Evolutionary conservation across 2,797 vertebrate species (phyloP), one percentile per base, ranked within the genome.

Genomic region (Calcarius lapponicus): DNA sequence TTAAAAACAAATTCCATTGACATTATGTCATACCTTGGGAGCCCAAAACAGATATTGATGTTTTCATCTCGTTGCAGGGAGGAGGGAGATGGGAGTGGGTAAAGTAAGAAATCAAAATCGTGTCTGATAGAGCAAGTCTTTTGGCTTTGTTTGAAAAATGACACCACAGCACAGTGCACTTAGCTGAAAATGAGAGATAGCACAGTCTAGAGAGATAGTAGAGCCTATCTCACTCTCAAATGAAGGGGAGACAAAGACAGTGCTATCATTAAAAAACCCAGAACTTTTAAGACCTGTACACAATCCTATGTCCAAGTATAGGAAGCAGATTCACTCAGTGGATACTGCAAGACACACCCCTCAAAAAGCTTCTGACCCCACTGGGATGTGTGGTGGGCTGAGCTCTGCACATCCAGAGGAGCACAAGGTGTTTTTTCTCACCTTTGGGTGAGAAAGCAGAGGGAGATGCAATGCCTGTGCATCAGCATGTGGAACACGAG

Each of bases 1-100:
- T 95, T 96, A 93, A 95, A 95, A 95, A 92, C 65, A 92, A 91
- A 92, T 86, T 91, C 94, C 90, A 94, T 70, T 95, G 94, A 95
- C 88, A 69, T 80, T 88, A 86, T 90, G 88, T 73, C 89, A 89
- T 83, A 93, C 79, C 67, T 92, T 69, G 75, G 51, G 72, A 94
- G 79, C 60, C 62, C 86, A 73, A 91, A 96, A 84, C 71, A 90
- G 94, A 90, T 91, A 95, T 58, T 94, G 93, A 95, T 95, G 83
- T 86, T 94, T 97, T 97, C 73, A 88, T 96, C 80, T 95, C 40
- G 40, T 85, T 94, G 65, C 78, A 83, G 86, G 86, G 92, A 86
- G 71, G 92, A 90, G 62, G 61, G 47, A 91, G 94, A 78, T 83
- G 72, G 92, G 86, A 93, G 82, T 60, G 73, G 90, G 76, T 67